Conservation (phyloP, 2,888 invertebrate genomes). For the Paralinhomoeus sp. region DNA sequence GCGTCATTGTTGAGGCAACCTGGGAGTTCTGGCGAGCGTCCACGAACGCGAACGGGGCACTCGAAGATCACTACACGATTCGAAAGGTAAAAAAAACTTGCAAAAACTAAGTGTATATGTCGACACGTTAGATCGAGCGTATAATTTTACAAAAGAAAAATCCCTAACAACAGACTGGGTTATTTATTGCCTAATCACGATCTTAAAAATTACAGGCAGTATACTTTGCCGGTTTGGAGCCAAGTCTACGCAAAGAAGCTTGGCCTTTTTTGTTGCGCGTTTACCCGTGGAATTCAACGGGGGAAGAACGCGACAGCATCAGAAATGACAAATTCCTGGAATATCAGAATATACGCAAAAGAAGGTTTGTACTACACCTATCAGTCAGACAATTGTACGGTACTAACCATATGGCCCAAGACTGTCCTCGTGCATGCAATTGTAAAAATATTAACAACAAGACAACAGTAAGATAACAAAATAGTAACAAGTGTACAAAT, state of each 20-base stretch:
- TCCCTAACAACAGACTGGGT: no score
- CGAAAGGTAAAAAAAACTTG: constrained; percentile 40
- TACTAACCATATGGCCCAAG: no score
- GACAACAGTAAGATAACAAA: background rate
- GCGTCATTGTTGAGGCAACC: constrained; percentile 31
- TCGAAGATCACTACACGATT: constrained; percentile 63
- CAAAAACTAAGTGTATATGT: background rate
- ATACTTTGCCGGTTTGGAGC: constrained; percentile 75
- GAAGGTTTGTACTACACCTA: constrained; percentile 21
- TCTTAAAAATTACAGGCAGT: constrained; percentile 41
- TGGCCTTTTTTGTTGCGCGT: constrained; percentile 87
- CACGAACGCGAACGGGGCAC: constrained; percentile 55
- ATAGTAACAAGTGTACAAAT: background rate
- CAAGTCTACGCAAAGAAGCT: constrained; percentile 57
- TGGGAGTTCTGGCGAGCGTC: constrained; percentile 61
- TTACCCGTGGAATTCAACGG: constrained; percentile 71
- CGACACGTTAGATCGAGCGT: no score
- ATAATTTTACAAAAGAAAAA: no score
- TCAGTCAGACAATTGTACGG: no score
- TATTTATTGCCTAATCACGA: no score
- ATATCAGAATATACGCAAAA: constrained; percentile 32
- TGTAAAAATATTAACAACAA: no score
- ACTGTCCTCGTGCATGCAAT: no score
- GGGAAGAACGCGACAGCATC: constrained; percentile 56
- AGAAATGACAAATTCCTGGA: constrained; percentile 48